These are phyloP conservation scores for Ypsolopha scabrella DNA, from an alignment of 2,888 invertebrate species.

Conservation along the genomic window DNA sequence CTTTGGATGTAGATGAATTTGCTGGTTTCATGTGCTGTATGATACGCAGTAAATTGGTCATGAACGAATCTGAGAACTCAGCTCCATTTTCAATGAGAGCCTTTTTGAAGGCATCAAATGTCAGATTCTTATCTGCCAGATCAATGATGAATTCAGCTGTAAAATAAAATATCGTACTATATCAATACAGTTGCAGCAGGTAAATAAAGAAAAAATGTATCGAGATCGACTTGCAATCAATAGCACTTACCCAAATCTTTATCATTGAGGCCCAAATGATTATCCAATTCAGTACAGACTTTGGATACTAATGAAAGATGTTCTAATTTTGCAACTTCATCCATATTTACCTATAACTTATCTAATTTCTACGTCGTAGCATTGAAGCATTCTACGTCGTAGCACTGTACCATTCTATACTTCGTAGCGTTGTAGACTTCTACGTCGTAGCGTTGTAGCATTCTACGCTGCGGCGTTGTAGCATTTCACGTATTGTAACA, in stretches of 20 bases:
- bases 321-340: slow-evolving; percentile 91
- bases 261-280: slow-evolving; percentile 97
- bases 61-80: slow-evolving; percentile 96
- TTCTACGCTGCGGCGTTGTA: too few species aligned
- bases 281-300: slow-evolving; percentile 98
- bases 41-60: slow-evolving; percentile 91
- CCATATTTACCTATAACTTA: slow-evolving; percentile 64
- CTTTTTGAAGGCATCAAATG: slow-evolving; percentile 80
- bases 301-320: slow-evolving; percentile 97
- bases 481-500: too few species aligned
- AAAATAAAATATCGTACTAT: too few species aligned
- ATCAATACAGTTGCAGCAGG: too few species aligned
- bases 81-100: slow-evolving; percentile 92
- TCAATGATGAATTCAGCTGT: too few species aligned
- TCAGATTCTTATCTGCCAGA: too few species aligned
- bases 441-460: too few species aligned
- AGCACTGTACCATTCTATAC: too few species aligned
- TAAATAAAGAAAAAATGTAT: too few species aligned
- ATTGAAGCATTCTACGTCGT: too few species aligned
- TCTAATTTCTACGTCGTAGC: too few species aligned
- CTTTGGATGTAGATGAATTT: slow-evolving; percentile 28
- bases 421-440: too few species aligned
- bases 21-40: slow-evolving; percentile 94
- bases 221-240: not conserved
- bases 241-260: slow-evolving; percentile 88